These are phyloP conservation scores for Coendou prehensilis DNA, from an alignment of 2,797 vertebrate genomes.

Conservation along the genomic window DNA sequence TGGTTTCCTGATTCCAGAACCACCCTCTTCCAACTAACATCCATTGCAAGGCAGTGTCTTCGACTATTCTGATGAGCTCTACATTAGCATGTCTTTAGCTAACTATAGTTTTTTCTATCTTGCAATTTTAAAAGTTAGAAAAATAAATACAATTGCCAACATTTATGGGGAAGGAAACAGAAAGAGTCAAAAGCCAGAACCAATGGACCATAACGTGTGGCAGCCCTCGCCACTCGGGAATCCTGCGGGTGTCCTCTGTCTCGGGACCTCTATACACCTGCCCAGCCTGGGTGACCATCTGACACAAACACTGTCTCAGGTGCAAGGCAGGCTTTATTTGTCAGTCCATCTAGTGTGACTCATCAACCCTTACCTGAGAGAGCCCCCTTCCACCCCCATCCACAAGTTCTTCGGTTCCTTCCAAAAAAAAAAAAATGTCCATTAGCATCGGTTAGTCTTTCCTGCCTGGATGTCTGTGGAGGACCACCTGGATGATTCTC, in stretches of 20 bases:
- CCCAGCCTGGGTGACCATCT: neutral
- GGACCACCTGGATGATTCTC: no score
- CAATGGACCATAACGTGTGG: neutral
- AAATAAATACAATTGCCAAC: constrained; percentile 36
- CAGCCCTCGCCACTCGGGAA: neutral
- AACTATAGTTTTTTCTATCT: neutral
- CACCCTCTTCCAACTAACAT: neutral
- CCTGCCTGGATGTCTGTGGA: neutral
- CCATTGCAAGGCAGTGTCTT: neutral
- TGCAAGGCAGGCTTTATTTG: neutral
- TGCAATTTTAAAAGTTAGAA: constrained; percentile 2
- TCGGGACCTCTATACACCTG: neutral
- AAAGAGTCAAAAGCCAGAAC: constrained; percentile 2
- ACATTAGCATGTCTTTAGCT: neutral
- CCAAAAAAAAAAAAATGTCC: neutral
- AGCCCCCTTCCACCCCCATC: neutral
- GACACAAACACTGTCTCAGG: neutral
- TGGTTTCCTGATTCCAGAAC: constrained; percentile 65
- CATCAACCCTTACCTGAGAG: accelerated
- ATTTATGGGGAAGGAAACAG: constrained; percentile 12
- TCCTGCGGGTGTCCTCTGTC: neutral
- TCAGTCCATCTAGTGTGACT: neutral
- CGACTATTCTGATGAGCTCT: neutral
- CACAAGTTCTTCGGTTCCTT: neutral
- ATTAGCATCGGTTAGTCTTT: neutral